Conservation (phyloP, 2,113 vertebrate species). For the Psilopogon haemacephalus region DNA sequence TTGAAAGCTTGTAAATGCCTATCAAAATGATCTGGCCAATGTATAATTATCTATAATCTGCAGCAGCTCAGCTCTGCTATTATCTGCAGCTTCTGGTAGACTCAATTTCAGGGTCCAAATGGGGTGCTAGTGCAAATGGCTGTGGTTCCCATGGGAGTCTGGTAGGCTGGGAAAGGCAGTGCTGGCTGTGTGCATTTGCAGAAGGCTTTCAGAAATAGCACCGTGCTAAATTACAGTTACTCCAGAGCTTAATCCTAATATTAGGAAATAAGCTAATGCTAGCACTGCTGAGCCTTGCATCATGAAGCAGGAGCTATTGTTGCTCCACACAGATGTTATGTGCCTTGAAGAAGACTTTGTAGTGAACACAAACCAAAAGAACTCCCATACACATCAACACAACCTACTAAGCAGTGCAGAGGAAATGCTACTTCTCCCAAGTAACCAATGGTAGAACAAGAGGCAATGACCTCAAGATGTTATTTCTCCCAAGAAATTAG, state of each 20-base stretch:
- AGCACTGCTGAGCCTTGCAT: background rate
- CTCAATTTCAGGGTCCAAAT: background rate
- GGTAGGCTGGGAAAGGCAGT: background rate
- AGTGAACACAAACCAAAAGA: background rate
- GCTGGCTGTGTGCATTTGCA: background rate
- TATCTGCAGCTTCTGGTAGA: background rate
- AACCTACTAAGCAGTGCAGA: background rate
- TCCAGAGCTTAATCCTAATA: background rate
- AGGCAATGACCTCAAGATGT: no score
- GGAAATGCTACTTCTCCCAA: no score
- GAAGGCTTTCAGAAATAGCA: background rate
- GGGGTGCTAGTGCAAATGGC: background rate
- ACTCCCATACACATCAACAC: background rate
- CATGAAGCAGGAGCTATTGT: background rate
- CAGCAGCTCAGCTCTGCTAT: slow-evolving; percentile 1
- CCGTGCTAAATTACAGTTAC: background rate
- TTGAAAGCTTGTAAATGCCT: slow-evolving; percentile 8
- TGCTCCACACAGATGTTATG: background rate
- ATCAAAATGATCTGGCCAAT: background rate
- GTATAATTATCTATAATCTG: background rate
- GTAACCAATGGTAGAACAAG: no score
- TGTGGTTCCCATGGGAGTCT: background rate
- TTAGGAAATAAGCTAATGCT: background rate
- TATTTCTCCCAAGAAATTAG: no score
- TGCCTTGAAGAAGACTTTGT: background rate